Conservation (phyloP, 1,140 invertebrate genomes). For the Anoplophora glabripennis region DNA sequence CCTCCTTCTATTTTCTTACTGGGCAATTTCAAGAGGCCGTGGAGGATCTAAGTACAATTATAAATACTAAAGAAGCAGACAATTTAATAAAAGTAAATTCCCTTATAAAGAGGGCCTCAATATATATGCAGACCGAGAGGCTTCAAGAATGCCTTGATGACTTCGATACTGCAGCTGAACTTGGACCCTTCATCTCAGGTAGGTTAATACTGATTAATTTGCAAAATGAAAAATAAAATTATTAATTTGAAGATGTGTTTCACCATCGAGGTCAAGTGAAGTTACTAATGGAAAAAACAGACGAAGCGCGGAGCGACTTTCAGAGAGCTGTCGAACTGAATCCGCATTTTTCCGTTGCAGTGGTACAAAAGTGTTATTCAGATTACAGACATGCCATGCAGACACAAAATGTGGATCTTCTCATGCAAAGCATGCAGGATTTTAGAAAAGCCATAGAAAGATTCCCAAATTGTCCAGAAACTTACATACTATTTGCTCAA, state of each 20-base stretch:
- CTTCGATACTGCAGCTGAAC: conserved; percentile 70
- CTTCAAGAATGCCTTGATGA: conserved; percentile 70
- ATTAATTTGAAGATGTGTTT: conserved; percentile 40
- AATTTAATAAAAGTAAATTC: conserved; percentile 75
- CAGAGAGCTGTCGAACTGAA: conserved; percentile 77
- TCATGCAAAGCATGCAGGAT: conserved; percentile 61
- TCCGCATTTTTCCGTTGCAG: conserved; percentile 77
- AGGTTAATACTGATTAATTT: conserved; percentile 16
- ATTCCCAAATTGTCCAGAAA: conserved; percentile 82
- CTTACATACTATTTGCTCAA: conserved; percentile 78
- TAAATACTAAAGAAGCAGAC: conserved; percentile 58
- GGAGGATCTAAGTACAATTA: conserved; percentile 65
- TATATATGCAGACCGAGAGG: conserved; percentile 77
- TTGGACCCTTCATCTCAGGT: conserved; percentile 82
- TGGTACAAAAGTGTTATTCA: conserved; percentile 84
- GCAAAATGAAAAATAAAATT: neutral
- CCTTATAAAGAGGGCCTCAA: conserved; percentile 82
- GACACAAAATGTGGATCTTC: conserved; percentile 55
- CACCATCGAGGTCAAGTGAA: conserved; percentile 72
- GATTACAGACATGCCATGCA: conserved; percentile 69
- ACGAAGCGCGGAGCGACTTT: conserved; percentile 79
- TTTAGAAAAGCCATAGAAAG: conserved; percentile 74
- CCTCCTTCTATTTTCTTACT: conserved; percentile 77
- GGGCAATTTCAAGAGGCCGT: conserved; percentile 70
- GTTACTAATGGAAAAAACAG: conserved; percentile 74